A percentile compares a stretch with the other conserved stretches of the same genome.
phyloP scores from a whole-genome alignment of 2,888 invertebrate genomes.

The Chelonus formosanus region DNA sequence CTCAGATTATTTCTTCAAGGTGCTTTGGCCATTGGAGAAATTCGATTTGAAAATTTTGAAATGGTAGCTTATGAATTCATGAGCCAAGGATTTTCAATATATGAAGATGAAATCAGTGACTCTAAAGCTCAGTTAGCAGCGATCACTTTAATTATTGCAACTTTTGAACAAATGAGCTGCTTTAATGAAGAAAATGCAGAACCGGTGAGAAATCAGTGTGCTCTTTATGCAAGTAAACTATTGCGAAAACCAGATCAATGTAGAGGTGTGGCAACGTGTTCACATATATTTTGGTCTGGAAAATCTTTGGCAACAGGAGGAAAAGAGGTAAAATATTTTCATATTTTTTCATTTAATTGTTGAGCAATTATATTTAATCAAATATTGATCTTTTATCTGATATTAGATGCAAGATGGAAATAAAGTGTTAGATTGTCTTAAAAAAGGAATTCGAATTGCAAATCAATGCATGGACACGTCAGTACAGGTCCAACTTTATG shows the following conservation, averaged over 20 bases:
- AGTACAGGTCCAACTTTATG: constrained; percentile 95
- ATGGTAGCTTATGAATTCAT: constrained; percentile 98
- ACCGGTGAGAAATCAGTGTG: constrained; percentile 94
- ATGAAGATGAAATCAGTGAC: constrained; percentile 98
- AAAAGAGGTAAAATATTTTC: constrained; percentile 60
- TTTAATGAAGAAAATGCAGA: constrained; percentile 97
- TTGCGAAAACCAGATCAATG: constrained; percentile 99
- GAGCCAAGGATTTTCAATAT: constrained; percentile 94
- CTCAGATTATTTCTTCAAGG: constrained; percentile 94
- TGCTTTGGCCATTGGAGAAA: constrained; percentile 90
- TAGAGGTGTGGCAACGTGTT: constrained; percentile 90
- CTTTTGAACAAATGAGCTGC: constrained; percentile 93
- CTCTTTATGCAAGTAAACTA: constrained; percentile 93
- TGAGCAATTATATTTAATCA: no score
- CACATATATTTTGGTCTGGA: constrained; percentile 98
- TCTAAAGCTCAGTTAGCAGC: constrained; percentile 96
- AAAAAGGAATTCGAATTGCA: constrained; percentile 93
- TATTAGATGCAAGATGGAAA: constrained; percentile 85
- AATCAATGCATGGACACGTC: constrained; percentile 97
- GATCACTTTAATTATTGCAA: constrained; percentile 93
- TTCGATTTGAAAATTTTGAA: constrained; percentile 93
- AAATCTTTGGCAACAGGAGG: constrained; percentile 68
- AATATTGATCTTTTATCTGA: no score
- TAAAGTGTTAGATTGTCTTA: constrained; percentile 92
- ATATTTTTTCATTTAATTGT: no score